Evolutionary conservation across 2,888 invertebrate genomes (phyloP).

Genomic region (Lutraria lutraria): DNA sequence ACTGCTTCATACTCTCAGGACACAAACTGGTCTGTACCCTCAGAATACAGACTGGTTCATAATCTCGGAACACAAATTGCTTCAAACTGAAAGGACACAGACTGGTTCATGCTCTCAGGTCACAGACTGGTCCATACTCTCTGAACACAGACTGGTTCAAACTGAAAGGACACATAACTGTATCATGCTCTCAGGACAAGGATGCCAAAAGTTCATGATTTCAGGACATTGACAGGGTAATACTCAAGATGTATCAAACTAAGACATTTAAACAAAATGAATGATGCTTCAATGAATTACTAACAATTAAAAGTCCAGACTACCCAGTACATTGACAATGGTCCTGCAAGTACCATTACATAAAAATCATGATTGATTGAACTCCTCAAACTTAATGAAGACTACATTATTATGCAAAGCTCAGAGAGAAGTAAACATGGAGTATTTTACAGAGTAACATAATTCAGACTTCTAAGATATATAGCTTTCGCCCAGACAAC

Average conservation of each 20-base stretch:
- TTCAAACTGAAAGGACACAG: too few relatives aligned
- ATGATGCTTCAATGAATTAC: background rate
- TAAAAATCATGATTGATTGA: background rate
- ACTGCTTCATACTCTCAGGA: too few relatives aligned
- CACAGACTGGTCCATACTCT: too few relatives aligned
- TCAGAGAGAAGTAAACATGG: background rate
- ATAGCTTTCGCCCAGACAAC: background rate
- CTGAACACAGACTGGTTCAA: too few relatives aligned
- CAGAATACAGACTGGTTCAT: too few relatives aligned
- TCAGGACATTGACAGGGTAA: too few relatives aligned
- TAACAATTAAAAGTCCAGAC: background rate
- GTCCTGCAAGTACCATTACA: background rate
- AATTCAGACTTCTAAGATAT: background rate
- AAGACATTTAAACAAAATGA: constrained; percentile 15
- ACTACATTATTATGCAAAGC: background rate
- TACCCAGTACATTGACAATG: background rate
- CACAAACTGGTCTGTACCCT: too few relatives aligned
- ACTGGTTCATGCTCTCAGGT: too few relatives aligned
- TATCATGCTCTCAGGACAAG: too few relatives aligned
- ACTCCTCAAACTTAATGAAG: background rate
- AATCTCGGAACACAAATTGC: too few relatives aligned
- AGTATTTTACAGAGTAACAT: background rate
- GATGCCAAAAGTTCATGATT: too few relatives aligned
- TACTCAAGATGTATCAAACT: background rate
- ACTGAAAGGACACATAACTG: too few relatives aligned